A percentile compares a stretch with the other conserved stretches of the same genome.
These are phyloP conservation scores for Chrysomela aeneicollis DNA, from an alignment of 2,888 invertebrate genomes.

Conservation along the genomic window DNA sequence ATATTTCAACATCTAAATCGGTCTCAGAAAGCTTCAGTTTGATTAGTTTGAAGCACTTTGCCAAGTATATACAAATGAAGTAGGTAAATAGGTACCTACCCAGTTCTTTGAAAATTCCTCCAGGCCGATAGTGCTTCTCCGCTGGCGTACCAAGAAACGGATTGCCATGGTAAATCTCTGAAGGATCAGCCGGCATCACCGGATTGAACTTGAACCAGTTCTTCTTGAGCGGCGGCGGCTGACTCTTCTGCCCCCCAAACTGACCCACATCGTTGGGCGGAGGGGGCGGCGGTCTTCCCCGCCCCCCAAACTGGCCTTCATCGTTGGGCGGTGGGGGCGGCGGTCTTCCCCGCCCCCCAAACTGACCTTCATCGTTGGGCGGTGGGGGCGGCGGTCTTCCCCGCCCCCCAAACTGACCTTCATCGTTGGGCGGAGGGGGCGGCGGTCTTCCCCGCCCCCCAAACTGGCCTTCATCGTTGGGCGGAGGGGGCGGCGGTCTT, in stretches of 20 bases:
- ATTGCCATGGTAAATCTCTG: slow-evolving; percentile 28
- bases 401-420: neutral
- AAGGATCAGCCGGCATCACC: slow-evolving; percentile 26
- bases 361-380: neutral
- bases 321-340: neutral
- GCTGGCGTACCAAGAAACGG: slow-evolving; percentile 29
- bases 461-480: neutral
- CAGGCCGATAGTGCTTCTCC: slow-evolving; percentile 1
- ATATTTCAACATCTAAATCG: too few species aligned
- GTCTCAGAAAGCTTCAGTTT: too few species aligned
- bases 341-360: neutral
- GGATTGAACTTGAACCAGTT: slow-evolving; percentile 29
- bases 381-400: neutral
- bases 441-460: slow-evolving; percentile 13
- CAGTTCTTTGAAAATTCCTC: neutral
- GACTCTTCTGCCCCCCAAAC: slow-evolving; percentile 37
- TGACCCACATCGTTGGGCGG: slow-evolving; percentile 30
- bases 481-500: neutral
- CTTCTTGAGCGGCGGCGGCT: slow-evolving; percentile 21
- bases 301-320: neutral
- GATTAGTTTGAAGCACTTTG: too few species aligned
- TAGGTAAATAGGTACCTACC: too few species aligned
- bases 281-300: slow-evolving; percentile 20
- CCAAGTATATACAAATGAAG: too few species aligned
- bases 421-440: slow-evolving; percentile 1